Base-by-base conservation (phyloP, 1,140 invertebrate species). In the Drosophila malerkotliana region DNA sequence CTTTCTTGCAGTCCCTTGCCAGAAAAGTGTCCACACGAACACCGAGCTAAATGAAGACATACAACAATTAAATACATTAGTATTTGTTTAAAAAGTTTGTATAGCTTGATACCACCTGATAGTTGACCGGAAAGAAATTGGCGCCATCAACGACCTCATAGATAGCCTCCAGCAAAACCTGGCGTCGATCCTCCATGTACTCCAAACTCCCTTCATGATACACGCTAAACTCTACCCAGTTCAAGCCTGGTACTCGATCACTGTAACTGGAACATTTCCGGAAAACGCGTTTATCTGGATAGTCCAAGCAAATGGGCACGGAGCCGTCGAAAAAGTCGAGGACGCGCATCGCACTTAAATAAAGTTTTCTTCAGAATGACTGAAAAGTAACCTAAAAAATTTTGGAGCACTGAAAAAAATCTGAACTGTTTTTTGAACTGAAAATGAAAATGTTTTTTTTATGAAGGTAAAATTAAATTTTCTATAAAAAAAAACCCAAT, bases 81-180 rank as follows among this genome's bases (percentile, higher is more conserved):
- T n/a, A n/a, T n/a, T n/a, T 10, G 12, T 37, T 1, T 1, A n/a
- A 4, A 12, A 37, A n/a, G 26, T 28, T 5, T 3, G 3, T 28
- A 39, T 24, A 12, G 9, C n/a, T 44, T 7, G 12, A 8, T 7
- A 4, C 9, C 4, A 85, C 81, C 57, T 87, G 51, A 24, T 85
- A 85, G 37, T 41, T 37, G 2, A 85, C 82, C 0, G 82, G 82
- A 53, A 52, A 81, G 18, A 85, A 64, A 15, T 78, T 74, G 15
- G 77, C 78, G 0, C 61, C 69, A 1, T 87, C 77, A 0, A 78
- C 48, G 0, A 58, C 69, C 7, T 75, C 69, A 14, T 75, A 85
- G 6, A 85, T 14, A 0, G 47, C 77, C 14, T 78, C 64, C 5
- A 87, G 12, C 0, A 85, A 64, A 5, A 75, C 1, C 9, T 87